Conservation (phyloP, 2,113 vertebrate genomes). For the Pleuronectes platessa region DNA sequence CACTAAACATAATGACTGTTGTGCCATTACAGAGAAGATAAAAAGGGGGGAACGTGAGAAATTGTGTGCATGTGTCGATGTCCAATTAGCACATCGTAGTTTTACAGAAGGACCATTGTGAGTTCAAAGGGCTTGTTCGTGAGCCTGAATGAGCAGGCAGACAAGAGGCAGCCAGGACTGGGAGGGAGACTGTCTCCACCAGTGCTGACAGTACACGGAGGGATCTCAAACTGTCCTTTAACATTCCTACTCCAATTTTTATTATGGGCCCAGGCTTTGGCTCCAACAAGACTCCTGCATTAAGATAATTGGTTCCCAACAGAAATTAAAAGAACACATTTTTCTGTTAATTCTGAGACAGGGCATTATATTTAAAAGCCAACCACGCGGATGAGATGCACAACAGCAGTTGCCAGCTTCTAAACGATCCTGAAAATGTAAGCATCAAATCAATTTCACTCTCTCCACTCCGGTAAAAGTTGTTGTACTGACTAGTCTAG, state of each 20-base stretch:
- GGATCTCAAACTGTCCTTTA: conserved; percentile 63
- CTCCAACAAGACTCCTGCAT: conserved; percentile 43
- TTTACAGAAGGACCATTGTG: conserved; percentile 67
- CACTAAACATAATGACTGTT: not conserved
- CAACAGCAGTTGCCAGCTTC: conserved; percentile 30
- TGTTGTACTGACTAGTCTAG: conserved; percentile 3
- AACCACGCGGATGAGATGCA: conserved; percentile 3
- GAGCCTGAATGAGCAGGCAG: conserved; percentile 50
- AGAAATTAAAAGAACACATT: conserved; percentile 51
- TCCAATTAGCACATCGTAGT: conserved; percentile 54
- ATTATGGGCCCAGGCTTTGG: conserved; percentile 41
- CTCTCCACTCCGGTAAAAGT: not conserved
- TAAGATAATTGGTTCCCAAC: conserved; percentile 67
- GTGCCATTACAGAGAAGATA: conserved; percentile 18
- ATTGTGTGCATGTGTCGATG: conserved; percentile 25
- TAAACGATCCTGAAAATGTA: conserved; percentile 25
- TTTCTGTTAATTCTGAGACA: conserved; percentile 45
- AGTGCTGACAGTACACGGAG: conserved; percentile 25
- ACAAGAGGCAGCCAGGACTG: conserved; percentile 22
- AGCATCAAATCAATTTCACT: not conserved
- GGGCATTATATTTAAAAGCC: conserved; percentile 43
- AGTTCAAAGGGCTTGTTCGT: conserved; percentile 30
- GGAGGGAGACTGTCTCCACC: conserved; percentile 33
- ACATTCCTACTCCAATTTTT: conserved; percentile 60
- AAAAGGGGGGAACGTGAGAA: conserved; percentile 11